A percentile compares a stretch with the other conserved stretches of the same genome.
These are phyloP conservation scores for Naja naja DNA, from an alignment of 2,113 vertebrate species.

Conservation along the genomic window DNA sequence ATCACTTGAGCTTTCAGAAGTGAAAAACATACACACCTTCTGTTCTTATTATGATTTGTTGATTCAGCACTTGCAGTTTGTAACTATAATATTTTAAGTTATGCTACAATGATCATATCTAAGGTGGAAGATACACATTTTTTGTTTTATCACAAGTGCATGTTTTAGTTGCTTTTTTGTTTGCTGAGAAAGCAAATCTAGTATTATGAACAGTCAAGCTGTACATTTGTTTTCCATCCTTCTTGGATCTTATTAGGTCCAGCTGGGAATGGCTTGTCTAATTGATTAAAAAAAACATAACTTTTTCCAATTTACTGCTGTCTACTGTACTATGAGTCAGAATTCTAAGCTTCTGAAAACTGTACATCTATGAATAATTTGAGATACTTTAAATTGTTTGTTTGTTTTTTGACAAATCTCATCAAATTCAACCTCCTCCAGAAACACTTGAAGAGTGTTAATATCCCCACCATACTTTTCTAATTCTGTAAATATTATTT, in stretches of 20 bases:
- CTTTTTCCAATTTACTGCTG: background rate
- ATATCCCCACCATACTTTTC: background rate
- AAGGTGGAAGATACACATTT: background rate
- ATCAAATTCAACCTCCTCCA: background rate
- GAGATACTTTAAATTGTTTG: background rate
- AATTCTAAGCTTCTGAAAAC: background rate
- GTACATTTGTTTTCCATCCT: background rate
- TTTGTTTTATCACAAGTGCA: background rate
- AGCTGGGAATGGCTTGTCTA: background rate
- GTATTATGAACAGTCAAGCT: background rate
- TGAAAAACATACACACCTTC: background rate
- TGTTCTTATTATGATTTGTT: background rate
- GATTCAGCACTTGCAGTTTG: background rate
- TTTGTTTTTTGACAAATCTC: background rate
- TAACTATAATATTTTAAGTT: background rate
- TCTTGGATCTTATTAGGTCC: background rate
- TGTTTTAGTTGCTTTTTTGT: background rate
- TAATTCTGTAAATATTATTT: background rate
- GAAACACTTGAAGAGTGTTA: background rate
- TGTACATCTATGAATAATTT: background rate
- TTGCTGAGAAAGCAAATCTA: background rate
- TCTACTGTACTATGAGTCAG: background rate
- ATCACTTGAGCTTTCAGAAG: background rate
- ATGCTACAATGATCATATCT: background rate
- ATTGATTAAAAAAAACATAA: background rate